Evolutionary conservation across 1,140 invertebrate genomes (phyloP), one percentile per base, ranked within the genome.

Genomic region (Brachionus angularis): DNA sequence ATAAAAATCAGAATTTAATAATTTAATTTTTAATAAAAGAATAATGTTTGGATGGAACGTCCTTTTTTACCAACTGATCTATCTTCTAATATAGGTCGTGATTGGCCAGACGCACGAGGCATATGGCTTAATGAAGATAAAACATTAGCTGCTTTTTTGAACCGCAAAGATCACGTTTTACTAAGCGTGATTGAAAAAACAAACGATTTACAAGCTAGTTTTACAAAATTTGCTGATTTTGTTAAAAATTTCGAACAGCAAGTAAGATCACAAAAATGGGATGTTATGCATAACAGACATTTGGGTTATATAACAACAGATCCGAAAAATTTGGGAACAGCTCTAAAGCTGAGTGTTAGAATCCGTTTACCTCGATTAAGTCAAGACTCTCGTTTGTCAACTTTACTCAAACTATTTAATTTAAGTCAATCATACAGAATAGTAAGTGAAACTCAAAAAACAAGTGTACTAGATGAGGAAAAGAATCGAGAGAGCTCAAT

Each of bases 231-330:
- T 33, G 33, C 31, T 5, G 47, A 70, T 29, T 70, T 52, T 44
- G 31, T 36, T 8, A 34, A 52, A 50, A 50, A 70, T 1, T 70
- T 70, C 52, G 46, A 50, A n/a, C 5, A 70, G 12, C 46, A 70
- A 70, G 25, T 70, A 2, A 4, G 42, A 25, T 16, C 23, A 23
- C 33, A 50, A 39, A 70, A 70, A 53, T 36, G 23, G 47, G 33
- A 50, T n/a, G 23, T 70, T 23, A 50, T 52, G 31, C 36, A 52
- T 50, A 46, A 70, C 44, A 46, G 52, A 21, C 67, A 53, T 21
- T 53, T 70, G n/a, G 67, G 67, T 18, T 70, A 70, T 34, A 23
- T 70, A 10, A 70, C 67, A 10, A 70, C 67, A 16, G 46, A 50
- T 10, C 67, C 67, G 0, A 46, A 42, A 27, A 52, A 70, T 44